Conservation (phyloP, 2,888 invertebrate species). For the Zeuzera pyrina region DNA sequence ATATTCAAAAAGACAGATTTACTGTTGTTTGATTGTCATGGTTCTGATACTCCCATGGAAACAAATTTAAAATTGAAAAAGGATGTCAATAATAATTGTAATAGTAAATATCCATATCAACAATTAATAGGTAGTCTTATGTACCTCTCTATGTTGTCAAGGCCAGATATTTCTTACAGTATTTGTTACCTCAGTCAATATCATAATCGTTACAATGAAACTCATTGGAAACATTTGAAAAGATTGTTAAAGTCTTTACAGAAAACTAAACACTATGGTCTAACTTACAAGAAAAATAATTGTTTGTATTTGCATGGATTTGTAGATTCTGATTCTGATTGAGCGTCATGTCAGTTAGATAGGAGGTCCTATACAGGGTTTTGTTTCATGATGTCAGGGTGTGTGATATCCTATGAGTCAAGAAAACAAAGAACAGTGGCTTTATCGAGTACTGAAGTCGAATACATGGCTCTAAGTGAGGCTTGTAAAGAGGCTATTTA, state of each 20-base stretch:
- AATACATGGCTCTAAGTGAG: conserved; percentile 7
- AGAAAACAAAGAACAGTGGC: conserved; percentile 8
- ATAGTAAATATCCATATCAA: no score
- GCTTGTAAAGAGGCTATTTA: conserved; percentile 7
- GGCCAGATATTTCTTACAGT: conserved; percentile 11
- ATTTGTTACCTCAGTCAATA: conserved; percentile 10
- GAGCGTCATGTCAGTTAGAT: no score
- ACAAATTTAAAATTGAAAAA: no score
- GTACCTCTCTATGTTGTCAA: conserved; percentile 7
- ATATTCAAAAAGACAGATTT: no score
- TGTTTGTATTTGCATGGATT: no score
- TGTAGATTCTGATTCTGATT: no score
- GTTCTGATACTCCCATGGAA: no score
- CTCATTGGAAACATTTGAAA: no score
- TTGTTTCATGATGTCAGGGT: conserved; percentile 3
- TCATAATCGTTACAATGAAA: conserved; percentile 8
- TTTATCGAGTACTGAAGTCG: conserved; percentile 9
- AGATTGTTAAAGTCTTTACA: conserved; percentile 7
- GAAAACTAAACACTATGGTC: conserved; percentile 5
- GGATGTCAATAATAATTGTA: no score
- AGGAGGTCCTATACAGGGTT: no score
- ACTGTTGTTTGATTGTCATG: no score
- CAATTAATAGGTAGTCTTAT: no score
- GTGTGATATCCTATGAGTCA: conserved; percentile 6
- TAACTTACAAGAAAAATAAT: conserved; percentile 4